phyloP scores from a whole-genome alignment of 2,797 vertebrate genomes.

The Hipposideros larvatus region DNA sequence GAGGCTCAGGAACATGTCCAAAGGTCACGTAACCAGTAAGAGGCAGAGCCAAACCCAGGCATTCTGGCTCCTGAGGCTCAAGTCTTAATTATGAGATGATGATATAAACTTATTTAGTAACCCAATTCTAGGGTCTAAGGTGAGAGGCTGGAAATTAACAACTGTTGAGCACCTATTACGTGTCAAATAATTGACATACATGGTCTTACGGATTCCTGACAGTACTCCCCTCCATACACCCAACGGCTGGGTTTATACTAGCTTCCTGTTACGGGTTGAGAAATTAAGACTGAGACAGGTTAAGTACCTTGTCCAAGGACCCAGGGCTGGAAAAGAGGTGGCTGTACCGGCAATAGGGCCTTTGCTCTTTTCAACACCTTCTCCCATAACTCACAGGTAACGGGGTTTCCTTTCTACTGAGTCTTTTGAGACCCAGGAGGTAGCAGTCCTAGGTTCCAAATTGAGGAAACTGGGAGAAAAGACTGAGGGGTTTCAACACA shows the following conservation, averaged over 20 bases:
- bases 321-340: background rate
- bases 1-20: background rate
- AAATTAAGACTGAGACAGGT: background rate
- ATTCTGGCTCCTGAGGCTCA: background rate
- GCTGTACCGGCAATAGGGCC: rapidly evolving
- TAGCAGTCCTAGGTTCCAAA: background rate
- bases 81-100: background rate
- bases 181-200: background rate
- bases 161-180: background rate
- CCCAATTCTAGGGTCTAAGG: background rate
- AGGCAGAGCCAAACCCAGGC: background rate
- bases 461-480: background rate
- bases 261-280: background rate
- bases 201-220: background rate
- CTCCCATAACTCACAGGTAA: rapidly evolving
- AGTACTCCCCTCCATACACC: rapidly evolving
- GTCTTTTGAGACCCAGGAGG: background rate
- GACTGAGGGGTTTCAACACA: background rate
- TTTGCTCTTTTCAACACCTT: background rate
- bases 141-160: background rate
- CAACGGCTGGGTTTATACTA: background rate
- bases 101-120: background rate
- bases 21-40: background rate
- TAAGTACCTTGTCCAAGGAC: background rate
- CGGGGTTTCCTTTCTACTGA: background rate